A percentile compares a stretch with the other conserved stretches of the same genome.
These are phyloP conservation scores for Apamea epomidion DNA, from an alignment of 2,888 invertebrate species.

Conservation along the genomic window DNA sequence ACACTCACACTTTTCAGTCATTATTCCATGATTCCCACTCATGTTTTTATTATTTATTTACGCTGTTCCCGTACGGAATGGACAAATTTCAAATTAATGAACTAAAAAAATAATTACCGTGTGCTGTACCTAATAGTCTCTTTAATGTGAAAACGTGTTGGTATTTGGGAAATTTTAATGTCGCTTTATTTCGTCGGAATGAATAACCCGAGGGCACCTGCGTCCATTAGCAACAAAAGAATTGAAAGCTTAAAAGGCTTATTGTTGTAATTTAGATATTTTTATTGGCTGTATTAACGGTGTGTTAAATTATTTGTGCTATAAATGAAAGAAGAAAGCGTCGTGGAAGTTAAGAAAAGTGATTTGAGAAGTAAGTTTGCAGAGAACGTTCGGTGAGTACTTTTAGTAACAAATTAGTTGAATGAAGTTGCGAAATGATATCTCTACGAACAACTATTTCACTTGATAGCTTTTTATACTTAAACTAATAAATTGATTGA, in stretches of 20 bases:
- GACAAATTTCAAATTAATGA: conserved; percentile 72
- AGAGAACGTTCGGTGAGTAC: conserved; percentile 66
- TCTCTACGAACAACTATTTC: not conserved
- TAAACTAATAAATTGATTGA: not conserved
- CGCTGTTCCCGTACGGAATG: conserved; percentile 70
- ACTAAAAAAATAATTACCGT: conserved; percentile 50
- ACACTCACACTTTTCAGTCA: conserved; percentile 80
- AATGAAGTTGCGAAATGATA: conserved; percentile 8
- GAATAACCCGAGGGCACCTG: conserved; percentile 63
- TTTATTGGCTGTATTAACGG: conserved; percentile 50
- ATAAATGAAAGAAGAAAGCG: conserved; percentile 42
- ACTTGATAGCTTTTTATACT: not conserved
- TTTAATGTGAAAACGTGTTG: conserved; percentile 62
- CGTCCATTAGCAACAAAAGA: conserved; percentile 75
- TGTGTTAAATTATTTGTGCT: conserved; percentile 54
- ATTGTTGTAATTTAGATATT: conserved; percentile 61
- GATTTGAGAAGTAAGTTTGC: conserved; percentile 58
- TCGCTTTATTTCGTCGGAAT: conserved; percentile 58
- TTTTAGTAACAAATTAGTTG: conserved; percentile 46
- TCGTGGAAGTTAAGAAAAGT: conserved; percentile 53
- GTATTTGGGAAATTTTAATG: conserved; percentile 62
- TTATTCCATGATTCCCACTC: conserved; percentile 77
- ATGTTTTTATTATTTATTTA: conserved; percentile 85
- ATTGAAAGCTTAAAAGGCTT: conserved; percentile 71
- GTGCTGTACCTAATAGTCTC: conserved; percentile 21